Percentiles rank a stretch among this genome's conserved stretches.
phyloP scores from a whole-genome alignment of 2,888 invertebrate genomes.

The Napeogenes inachia region DNA sequence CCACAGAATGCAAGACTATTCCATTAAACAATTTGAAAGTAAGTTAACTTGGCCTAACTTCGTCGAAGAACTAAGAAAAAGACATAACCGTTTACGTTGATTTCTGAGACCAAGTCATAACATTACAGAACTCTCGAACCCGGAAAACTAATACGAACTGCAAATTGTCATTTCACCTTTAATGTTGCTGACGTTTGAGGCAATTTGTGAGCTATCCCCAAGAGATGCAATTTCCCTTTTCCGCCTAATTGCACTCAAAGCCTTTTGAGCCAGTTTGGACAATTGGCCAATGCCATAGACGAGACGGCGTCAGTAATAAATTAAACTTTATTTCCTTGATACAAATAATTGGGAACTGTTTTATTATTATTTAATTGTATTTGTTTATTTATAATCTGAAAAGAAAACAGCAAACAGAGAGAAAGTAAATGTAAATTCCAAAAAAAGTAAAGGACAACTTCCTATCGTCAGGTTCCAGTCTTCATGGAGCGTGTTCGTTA shows the following conservation, averaged over 20 bases:
- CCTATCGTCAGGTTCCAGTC: constrained; percentile 55
- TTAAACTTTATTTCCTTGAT: not conserved
- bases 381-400: not conserved
- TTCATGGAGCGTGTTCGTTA: constrained; percentile 30
- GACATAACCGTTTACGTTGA: constrained; percentile 16
- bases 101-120: constrained; percentile 24
- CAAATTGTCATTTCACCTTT: constrained; percentile 58
- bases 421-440: constrained; percentile 23
- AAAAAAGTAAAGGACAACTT: constrained; percentile 37
- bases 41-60: constrained; percentile 9
- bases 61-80: constrained; percentile 19
- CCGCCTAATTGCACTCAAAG: constrained; percentile 61
- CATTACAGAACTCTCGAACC: constrained; percentile 21
- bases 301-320: constrained; percentile 4
- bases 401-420: constrained; percentile 15
- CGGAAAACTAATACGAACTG: constrained; percentile 40
- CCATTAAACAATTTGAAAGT: constrained; percentile 7
- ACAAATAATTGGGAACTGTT: not conserved
- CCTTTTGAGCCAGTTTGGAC: constrained; percentile 30
- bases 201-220: constrained; percentile 65
- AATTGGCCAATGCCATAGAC: constrained; percentile 10
- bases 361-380: not conserved
- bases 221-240: constrained; percentile 69
- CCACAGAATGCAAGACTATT: not conserved
- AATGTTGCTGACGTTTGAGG: constrained; percentile 57